Base-by-base conservation (phyloP, 2,888 invertebrate species). In the Erannis defoliaria region DNA sequence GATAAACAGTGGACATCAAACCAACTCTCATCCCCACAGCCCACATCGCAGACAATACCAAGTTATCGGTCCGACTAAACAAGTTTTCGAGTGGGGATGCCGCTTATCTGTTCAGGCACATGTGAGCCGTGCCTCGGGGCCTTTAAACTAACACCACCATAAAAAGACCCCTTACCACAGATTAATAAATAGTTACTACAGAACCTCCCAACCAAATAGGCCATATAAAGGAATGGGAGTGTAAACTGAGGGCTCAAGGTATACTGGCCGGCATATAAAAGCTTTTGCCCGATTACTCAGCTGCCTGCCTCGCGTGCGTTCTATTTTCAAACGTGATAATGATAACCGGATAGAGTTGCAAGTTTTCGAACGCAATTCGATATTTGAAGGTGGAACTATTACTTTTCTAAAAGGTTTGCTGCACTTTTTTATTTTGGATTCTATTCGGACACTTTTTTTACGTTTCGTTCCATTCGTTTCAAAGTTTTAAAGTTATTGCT, bases 251-350 rank as follows among this genome's bases (percentile, higher is more conserved):
- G 76, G 89, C 63, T 80, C 90, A 77, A 61, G 68, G 71, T 81
- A 81, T 53, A 66, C 70, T 83, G 87, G 91, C 63, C 70, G 81
- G 68, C 66, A 74, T 78, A 81, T 86, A 87, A 88, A 90, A 90
- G 91, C 90, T 90, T 86, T 89, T 88, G 88, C 82, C 85, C 90
- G 92, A 91, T 91, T 91, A 91, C 90, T 86, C 84, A 86, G 80
- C 80, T 82, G 89, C 86, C 83, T 84, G 86, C 85, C 81, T 91
- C 87, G 91, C 90, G 90, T 90, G 92, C 89, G 90, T 90, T 90
- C 90, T 88, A 89, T 90, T 90, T 90, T 88, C 86, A 86, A 89
- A 90, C 84, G 90, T 89, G 90, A 89, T 91, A 90, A 90, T 90
- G 90, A 89, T 90, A 90, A 90, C 87, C 85, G 88, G 86, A 85